Percentiles rank a stretch among this genome's conserved stretches.
Conservation (phyloP, 2,797 vertebrate species). For the Rhinophrynus dorsalis region DNA sequence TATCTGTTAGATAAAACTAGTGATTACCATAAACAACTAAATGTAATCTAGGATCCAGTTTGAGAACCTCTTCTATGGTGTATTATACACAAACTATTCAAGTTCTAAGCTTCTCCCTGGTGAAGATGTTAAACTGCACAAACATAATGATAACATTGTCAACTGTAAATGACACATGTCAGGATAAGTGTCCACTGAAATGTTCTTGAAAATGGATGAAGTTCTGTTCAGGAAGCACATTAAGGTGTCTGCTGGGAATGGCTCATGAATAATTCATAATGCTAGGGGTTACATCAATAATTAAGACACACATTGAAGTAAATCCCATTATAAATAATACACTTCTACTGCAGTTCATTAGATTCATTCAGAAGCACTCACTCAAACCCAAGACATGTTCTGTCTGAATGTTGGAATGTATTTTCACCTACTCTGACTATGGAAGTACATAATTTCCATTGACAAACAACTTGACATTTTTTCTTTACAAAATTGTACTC, state of each 20-base stretch:
- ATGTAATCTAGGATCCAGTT: too few relatives aligned
- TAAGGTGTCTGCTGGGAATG: constrained; percentile 48
- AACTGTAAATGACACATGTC: constrained; percentile 37
- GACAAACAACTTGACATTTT: too few relatives aligned
- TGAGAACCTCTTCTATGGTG: too few relatives aligned
- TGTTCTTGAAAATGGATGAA: constrained; percentile 48
- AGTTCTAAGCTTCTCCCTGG: too few relatives aligned
- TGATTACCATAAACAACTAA: too few relatives aligned
- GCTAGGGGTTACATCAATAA: constrained; percentile 53
- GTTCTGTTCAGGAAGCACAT: constrained; percentile 44
- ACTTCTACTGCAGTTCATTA: constrained; percentile 53
- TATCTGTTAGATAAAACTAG: too few relatives aligned
- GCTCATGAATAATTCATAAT: constrained; percentile 53
- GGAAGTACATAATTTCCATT: too few relatives aligned
- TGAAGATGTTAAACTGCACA: constrained; percentile 20
- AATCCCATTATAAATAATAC: constrained; percentile 50
- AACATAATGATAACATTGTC: constrained; percentile 22
- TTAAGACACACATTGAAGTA: constrained; percentile 54
- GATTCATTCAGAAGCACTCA: constrained; percentile 52
- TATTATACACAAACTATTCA: too few relatives aligned
- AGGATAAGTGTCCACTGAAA: constrained; percentile 33
- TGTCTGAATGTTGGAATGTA: neutral
- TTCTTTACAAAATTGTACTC: too few relatives aligned
- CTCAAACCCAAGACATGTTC: constrained; percentile 26
- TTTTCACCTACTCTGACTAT: neutral